phyloP scores from a whole-genome alignment of 2,888 invertebrate species.

The Empis stercorea region DNA sequence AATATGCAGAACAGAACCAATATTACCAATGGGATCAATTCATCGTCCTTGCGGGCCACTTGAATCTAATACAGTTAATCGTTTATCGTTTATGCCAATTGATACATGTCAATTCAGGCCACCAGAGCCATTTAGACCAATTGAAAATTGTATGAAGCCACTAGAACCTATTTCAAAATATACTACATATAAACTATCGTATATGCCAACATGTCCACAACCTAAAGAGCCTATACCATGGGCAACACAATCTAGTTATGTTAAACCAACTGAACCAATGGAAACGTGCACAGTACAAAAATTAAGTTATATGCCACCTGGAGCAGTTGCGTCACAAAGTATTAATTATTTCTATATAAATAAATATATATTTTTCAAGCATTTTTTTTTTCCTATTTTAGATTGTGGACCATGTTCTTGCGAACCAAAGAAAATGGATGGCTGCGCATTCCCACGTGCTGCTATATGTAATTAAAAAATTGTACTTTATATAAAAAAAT shows the following conservation, averaged over 20 bases:
- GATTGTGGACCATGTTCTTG: too few species aligned
- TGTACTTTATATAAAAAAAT: too few species aligned
- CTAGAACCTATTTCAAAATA: conserved; percentile 25
- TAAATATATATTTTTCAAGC: background rate
- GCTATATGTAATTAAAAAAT: too few species aligned
- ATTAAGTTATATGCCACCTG: conserved; percentile 47
- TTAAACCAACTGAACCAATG: conserved; percentile 26
- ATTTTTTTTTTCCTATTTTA: conserved; percentile 1
- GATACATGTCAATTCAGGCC: conserved; percentile 17
- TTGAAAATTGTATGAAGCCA: conserved; percentile 25
- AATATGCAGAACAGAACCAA: conserved; percentile 27
- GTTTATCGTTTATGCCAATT: conserved; percentile 31
- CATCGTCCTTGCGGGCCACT: conserved; percentile 22
- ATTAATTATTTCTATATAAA: too few species aligned
- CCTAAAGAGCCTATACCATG: conserved; percentile 29
- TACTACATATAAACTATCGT: conserved; percentile 46
- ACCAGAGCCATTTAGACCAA: conserved; percentile 20
- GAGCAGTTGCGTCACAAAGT: conserved; percentile 24
- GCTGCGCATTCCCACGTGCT: too few species aligned
- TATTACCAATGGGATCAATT: conserved; percentile 23
- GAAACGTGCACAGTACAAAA: conserved; percentile 46
- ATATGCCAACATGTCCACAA: conserved; percentile 36
- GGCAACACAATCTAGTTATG: conserved; percentile 24
- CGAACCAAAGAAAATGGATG: too few species aligned
- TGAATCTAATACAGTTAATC: conserved; percentile 31